phyloP scores from a whole-genome alignment of 2,888 invertebrate genomes.

The Acronicta psi region DNA sequence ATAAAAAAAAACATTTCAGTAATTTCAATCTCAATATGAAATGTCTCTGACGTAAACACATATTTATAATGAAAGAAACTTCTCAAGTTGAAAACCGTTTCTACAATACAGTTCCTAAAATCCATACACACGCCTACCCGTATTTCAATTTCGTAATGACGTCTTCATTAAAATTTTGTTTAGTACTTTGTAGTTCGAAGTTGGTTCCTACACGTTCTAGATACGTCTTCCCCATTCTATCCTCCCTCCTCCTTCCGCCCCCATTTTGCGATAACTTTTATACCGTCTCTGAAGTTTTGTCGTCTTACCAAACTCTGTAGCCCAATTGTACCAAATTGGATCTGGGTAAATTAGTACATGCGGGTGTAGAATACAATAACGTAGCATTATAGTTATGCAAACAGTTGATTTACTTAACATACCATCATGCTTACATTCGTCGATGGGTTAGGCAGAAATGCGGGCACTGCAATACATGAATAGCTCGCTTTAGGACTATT shows the following conservation, averaged over 20 bases:
- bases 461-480: slow-evolving; percentile 1
- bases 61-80: not conserved
- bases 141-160: slow-evolving; percentile 1
- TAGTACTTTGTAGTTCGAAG: slow-evolving; percentile 11
- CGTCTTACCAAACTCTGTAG: slow-evolving; percentile 2
- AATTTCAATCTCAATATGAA: too few relatives aligned
- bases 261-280: slow-evolving; percentile 22
- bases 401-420: too few relatives aligned
- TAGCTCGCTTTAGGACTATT: too few relatives aligned
- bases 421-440: too few relatives aligned
- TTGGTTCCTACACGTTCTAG: slow-evolving; percentile 19
- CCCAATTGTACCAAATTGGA: slow-evolving; percentile 26
- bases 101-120: not conserved
- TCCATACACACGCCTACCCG: not conserved
- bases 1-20: too few relatives aligned
- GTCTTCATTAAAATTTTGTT: slow-evolving; percentile 16
- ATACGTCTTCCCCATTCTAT: slow-evolving; percentile 7
- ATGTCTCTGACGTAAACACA: too few relatives aligned
- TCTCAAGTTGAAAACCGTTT: not conserved
- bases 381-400: too few relatives aligned
- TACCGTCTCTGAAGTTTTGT: slow-evolving; percentile 20
- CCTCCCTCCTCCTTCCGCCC: not conserved
- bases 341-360: not conserved
- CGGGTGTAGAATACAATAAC: not conserved
- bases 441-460: too few relatives aligned